Evolutionary conservation across 2,113 vertebrate species (phyloP), one percentile per base, ranked within the genome.

Genomic region (Tamias sibiricus): DNA sequence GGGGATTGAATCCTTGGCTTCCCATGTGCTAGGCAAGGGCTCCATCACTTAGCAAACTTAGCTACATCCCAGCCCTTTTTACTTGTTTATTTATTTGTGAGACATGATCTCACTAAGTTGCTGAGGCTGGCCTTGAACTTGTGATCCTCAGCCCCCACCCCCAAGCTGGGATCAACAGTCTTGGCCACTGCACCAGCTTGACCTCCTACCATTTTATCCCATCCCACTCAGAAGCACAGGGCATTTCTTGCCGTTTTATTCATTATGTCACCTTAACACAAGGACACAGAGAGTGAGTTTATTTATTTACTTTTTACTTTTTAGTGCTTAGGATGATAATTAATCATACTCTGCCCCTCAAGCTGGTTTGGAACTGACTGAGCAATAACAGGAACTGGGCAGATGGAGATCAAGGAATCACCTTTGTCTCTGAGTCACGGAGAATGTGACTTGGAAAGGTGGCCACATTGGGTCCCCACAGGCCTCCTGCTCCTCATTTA

Each of bases 241-340:
- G 52, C n/a, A 47, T 37, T 92, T 90, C 81, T 82, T 72, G 32
- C 71, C 32, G 37, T 93, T 52, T 49, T 7, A 8, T 93, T 90
- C 68, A 69, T 52, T 14, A 20, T 81, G 75, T 94, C 52, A 68
- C 76, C 49, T 76, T 8, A 69, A 93, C 69, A 77, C 19, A 76
- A 84, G 24, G 69, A 87, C 68, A 80, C 19, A 89, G 80, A 94
- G 37, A 49, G 54, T 57, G 35, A 13, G 40, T 30, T 77, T 74
- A 16, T 64, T 74, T 87, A 64, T 82, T 81, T 83, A 66, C 91
- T 69, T 54, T 82, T 81, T 80, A 71, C 91, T 69, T 59, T 77
- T 57, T 26, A 8, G 47, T 52, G 4, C 54, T 66, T 72, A 19
- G 52, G 77, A 22, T 88, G 59, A 44, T 81, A 49, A 79, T 84